Conservation (phyloP, 2,113 vertebrate species). For the Dicrurus megarhynchus region DNA sequence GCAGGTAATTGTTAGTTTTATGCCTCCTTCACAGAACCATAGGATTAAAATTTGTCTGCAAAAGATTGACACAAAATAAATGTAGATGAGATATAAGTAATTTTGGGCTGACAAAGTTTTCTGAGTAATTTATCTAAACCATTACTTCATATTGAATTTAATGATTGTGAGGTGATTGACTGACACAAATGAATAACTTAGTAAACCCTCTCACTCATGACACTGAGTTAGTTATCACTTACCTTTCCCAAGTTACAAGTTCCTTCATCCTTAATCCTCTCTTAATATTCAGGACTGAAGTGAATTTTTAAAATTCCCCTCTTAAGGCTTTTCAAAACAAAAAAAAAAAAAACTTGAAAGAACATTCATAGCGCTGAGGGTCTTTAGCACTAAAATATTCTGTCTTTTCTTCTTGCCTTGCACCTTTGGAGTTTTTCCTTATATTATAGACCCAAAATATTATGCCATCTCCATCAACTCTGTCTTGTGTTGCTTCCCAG, state of each 20-base stretch:
- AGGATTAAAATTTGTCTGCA: constrained; percentile 17
- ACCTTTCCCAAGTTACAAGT: neutral
- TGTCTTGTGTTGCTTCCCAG: neutral
- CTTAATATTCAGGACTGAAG: neutral
- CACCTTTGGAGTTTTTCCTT: neutral
- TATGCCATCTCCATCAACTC: neutral
- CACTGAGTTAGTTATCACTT: neutral
- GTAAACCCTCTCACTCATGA: neutral
- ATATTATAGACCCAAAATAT: neutral
- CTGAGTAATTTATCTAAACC: neutral
- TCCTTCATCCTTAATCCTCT: neutral
- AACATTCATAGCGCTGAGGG: neutral
- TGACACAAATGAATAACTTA: neutral
- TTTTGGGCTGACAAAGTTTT: neutral
- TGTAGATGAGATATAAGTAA: neutral
- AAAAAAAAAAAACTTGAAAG: neutral
- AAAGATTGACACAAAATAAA: neutral
- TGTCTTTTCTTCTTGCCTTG: neutral
- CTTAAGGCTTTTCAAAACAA: neutral
- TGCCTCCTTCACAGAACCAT: neutral
- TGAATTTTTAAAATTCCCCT: neutral
- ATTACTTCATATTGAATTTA: neutral
- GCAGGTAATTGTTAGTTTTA: constrained; percentile 27
- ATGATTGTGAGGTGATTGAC: neutral
- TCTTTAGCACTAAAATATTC: neutral